A percentile compares a stretch with the other conserved stretches of the same genome.
Evolutionary conservation across 1,140 invertebrate genomes (phyloP).

Genomic region (Hypothenemus hampei): DNA sequence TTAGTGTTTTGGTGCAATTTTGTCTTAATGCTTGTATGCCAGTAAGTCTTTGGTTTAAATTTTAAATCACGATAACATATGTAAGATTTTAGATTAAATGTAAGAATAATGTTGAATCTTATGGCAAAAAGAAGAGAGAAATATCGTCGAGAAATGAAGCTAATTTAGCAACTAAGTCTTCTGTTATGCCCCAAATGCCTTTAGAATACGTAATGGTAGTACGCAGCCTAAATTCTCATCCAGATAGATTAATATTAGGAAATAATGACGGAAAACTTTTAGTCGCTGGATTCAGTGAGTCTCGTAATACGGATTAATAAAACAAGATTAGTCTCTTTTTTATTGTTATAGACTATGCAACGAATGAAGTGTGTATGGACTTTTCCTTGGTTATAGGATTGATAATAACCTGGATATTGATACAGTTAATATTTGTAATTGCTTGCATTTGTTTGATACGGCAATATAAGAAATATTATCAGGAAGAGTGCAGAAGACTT

Average conservation of each 20-base stretch:
- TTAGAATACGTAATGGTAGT: conserved; percentile 49
- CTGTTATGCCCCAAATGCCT: conserved; percentile 41
- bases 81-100: conserved; percentile 26
- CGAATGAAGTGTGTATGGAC: conserved; percentile 43
- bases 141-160: conserved; percentile 19
- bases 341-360: conserved; percentile 33
- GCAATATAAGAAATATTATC: conserved; percentile 41
- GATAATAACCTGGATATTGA: conserved; percentile 39
- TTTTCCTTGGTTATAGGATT: conserved; percentile 41
- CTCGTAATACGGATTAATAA: neutral
- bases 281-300: conserved; percentile 48
- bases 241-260: conserved; percentile 47
- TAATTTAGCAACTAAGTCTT: conserved; percentile 32
- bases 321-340: neutral
- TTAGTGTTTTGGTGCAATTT: conserved; percentile 50
- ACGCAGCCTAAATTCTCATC: conserved; percentile 39
- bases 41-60: conserved; percentile 19
- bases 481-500: conserved; percentile 36
- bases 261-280: conserved; percentile 46
- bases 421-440: conserved; percentile 41
- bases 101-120: conserved; percentile 24
- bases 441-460: conserved; percentile 36
- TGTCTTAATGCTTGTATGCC: conserved; percentile 44
- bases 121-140: conserved; percentile 26
- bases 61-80: neutral